Conservation (phyloP, 2,113 vertebrate genomes). For the Gopherus evgoodei region DNA sequence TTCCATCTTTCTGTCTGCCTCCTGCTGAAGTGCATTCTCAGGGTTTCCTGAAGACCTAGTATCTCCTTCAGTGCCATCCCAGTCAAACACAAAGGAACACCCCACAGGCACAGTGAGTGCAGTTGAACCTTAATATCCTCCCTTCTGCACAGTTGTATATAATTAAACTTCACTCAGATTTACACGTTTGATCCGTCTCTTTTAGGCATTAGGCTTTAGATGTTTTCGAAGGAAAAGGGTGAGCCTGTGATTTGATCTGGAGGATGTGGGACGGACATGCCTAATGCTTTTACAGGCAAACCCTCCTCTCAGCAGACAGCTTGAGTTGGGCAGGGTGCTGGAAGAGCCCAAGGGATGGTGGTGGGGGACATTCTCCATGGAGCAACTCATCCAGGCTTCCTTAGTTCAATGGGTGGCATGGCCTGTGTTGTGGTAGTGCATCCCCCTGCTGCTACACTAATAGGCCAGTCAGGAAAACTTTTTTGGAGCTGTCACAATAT, state of each 20-base stretch:
- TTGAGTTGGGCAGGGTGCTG: fast-evolving
- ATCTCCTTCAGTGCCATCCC: conserved; percentile 32
- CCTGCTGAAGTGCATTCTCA: conserved; percentile 41
- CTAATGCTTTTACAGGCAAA: fast-evolving
- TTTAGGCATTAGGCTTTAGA: conserved; percentile 7
- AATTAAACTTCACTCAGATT: conserved; percentile 59
- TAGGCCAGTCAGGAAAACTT: not conserved
- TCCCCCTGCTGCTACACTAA: not conserved
- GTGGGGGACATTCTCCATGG: not conserved
- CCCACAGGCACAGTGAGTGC: conserved; percentile 18
- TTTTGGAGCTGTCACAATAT: not conserved
- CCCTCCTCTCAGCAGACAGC: not conserved
- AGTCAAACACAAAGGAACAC: conserved; percentile 52
- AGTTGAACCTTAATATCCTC: conserved; percentile 27
- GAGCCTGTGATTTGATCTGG: conserved; percentile 9
- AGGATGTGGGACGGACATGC: not conserved
- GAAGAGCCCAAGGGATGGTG: not conserved
- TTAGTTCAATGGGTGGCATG: not conserved
- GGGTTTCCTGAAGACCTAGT: conserved; percentile 36
- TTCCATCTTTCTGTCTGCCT: conserved; percentile 56
- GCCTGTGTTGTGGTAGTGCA: not conserved
- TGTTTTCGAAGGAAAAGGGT: conserved; percentile 34
- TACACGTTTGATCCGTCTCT: conserved; percentile 64
- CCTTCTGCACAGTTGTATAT: not conserved
- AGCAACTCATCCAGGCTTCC: not conserved